Evolutionary conservation across 2,797 vertebrate species (phyloP).

Genomic region (Hydrolagus colliei): DNA sequence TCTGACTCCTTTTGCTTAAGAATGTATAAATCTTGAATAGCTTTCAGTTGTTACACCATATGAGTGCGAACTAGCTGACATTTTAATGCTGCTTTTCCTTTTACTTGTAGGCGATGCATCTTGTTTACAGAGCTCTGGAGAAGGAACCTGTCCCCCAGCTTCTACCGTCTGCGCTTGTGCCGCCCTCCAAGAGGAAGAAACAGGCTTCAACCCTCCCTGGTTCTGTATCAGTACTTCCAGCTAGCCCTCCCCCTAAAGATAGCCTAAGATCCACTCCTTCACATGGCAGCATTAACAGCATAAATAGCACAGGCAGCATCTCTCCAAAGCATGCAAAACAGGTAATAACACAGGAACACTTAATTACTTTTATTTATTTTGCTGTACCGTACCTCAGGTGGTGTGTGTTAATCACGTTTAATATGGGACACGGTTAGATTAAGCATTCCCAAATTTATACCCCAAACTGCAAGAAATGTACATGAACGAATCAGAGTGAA

Average conservation of each 20-base stretch:
- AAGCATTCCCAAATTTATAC: neutral
- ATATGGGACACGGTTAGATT: neutral
- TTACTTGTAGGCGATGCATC: conserved; percentile 83
- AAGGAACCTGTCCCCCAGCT: conserved; percentile 87
- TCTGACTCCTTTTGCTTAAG: neutral
- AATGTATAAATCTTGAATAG: too few relatives aligned
- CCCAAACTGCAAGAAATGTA: too few relatives aligned
- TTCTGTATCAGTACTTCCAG: conserved; percentile 72
- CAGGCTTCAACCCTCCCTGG: conserved; percentile 59
- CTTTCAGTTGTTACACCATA: too few relatives aligned
- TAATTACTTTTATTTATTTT: neutral
- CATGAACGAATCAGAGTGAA: neutral
- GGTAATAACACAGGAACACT: neutral
- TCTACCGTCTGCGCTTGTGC: conserved; percentile 77
- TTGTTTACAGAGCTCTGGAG: conserved; percentile 93
- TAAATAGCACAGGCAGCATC: conserved; percentile 85
- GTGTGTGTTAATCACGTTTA: neutral
- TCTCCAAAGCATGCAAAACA: conserved; percentile 80
- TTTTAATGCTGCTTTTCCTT: neutral
- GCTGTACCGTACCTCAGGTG: neutral
- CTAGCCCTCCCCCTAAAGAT: conserved; percentile 85
- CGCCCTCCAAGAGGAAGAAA: conserved; percentile 88
- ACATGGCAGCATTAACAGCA: conserved; percentile 85
- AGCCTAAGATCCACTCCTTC: conserved; percentile 89
- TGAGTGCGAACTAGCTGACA: too few relatives aligned